Conservation (phyloP, 2,888 invertebrate genomes). For the Deilephila porcellus region DNA sequence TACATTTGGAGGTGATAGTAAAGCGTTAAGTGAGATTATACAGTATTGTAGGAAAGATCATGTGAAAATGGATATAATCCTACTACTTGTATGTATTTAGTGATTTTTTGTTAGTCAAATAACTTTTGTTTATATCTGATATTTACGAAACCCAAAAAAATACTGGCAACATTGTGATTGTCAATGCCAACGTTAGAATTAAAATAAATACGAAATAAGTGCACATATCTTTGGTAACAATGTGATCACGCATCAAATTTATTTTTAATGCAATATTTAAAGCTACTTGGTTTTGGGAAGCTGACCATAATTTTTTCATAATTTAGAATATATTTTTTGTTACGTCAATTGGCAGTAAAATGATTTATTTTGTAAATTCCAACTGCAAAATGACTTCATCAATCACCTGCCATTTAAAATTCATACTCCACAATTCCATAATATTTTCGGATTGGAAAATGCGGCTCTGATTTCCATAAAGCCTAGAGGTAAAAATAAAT, state of each 20-base stretch:
- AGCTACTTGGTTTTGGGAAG: neutral
- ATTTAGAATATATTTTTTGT: neutral
- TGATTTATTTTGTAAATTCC: neutral
- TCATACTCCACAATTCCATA: neutral
- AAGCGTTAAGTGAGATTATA: neutral
- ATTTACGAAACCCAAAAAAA: neutral
- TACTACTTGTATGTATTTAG: neutral
- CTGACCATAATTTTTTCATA: neutral
- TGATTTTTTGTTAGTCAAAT: slow-evolving; percentile 10
- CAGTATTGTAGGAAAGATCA: neutral
- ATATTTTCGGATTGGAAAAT: slow-evolving; percentile 36
- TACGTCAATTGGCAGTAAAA: neutral
- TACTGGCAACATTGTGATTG: slow-evolving; percentile 3
- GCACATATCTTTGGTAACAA: neutral
- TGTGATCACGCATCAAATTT: neutral
- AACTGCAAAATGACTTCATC: neutral
- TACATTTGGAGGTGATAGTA: neutral
- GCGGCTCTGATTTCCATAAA: slow-evolving; percentile 45
- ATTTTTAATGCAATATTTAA: neutral
- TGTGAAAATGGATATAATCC: slow-evolving; percentile 14
- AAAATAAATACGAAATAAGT: neutral
- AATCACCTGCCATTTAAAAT: slow-evolving; percentile 15
- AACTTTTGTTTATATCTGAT: neutral
- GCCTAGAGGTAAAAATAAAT: slow-evolving; percentile 19
- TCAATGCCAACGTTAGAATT: slow-evolving; percentile 10